phyloP scores from a whole-genome alignment of 2,113 vertebrate species.

The Cyprinus carpio region DNA sequence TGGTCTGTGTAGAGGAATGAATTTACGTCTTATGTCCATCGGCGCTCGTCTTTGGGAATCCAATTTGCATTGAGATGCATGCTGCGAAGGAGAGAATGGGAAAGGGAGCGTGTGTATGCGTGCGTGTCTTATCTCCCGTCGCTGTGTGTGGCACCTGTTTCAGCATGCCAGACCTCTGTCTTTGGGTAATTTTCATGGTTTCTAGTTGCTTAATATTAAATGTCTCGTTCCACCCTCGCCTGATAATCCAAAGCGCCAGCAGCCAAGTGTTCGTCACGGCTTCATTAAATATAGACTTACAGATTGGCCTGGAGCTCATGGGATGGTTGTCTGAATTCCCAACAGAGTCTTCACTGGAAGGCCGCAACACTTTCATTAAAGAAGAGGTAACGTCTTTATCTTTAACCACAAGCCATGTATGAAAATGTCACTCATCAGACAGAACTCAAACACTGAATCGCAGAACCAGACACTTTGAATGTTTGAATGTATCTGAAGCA shows the following conservation, averaged over 20 bases:
- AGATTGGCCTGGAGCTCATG: constrained; percentile 59
- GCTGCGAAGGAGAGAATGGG: constrained; percentile 46
- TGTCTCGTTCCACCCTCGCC: constrained; percentile 61
- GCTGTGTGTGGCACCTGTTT: constrained; percentile 53
- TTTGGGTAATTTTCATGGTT: constrained; percentile 64
- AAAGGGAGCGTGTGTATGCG: constrained; percentile 32
- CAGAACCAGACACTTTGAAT: constrained; percentile 19
- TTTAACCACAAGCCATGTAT: constrained; percentile 38
- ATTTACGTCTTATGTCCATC: constrained; percentile 51
- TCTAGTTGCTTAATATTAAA: constrained; percentile 73
- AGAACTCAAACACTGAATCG: constrained; percentile 4
- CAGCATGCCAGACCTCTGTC: constrained; percentile 56
- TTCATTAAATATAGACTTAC: constrained; percentile 68
- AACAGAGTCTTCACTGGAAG: constrained; percentile 59
- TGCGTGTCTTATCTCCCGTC: constrained; percentile 56
- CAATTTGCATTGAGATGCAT: constrained; percentile 62
- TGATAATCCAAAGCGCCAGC: constrained; percentile 59
- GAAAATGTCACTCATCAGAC: constrained; percentile 29
- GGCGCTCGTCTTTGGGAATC: constrained; percentile 62
- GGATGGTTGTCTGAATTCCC: constrained; percentile 62
- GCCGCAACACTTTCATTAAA: constrained; percentile 62
- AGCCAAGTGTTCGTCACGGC: constrained; percentile 68
- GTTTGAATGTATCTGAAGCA: constrained; percentile 25
- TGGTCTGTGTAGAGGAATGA: constrained; percentile 21
- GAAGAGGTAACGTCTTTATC: constrained; percentile 57